phyloP scores from a whole-genome alignment of 2,888 invertebrate species.

The Acronicta leporina region DNA sequence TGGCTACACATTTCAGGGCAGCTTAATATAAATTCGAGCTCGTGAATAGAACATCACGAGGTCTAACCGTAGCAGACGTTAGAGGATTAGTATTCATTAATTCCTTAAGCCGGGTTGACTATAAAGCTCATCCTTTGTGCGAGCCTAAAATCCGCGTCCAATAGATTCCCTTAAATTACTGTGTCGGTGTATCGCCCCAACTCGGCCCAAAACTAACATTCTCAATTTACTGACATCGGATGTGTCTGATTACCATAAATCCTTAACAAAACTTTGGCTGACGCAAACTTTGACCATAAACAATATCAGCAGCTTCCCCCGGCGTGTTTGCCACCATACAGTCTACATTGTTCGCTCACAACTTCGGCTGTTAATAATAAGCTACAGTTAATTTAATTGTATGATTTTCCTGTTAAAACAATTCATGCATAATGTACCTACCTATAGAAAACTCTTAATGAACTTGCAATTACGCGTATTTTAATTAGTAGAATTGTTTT shows the following conservation, averaged over 20 bases:
- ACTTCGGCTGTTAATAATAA: slow-evolving; percentile 39
- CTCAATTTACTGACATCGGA: slow-evolving; percentile 53
- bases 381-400: slow-evolving; percentile 46
- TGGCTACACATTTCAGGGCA: slow-evolving; percentile 4
- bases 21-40: slow-evolving; percentile 17
- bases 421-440: slow-evolving; percentile 14
- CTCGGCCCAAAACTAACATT: slow-evolving; percentile 42
- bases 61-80: slow-evolving; percentile 23
- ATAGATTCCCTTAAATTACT: slow-evolving; percentile 46
- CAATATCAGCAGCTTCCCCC: slow-evolving; percentile 47
- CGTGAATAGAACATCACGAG: slow-evolving; percentile 36
- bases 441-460: slow-evolving; percentile 25
- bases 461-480: slow-evolving; percentile 27
- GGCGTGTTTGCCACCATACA: slow-evolving; percentile 25
- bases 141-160: slow-evolving; percentile 52
- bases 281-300: slow-evolving; percentile 63
- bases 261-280: slow-evolving; percentile 54
- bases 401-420: slow-evolving; percentile 30
- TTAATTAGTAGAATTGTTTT: slow-evolving; percentile 44
- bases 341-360: slow-evolving; percentile 40
- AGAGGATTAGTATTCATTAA: slow-evolving; percentile 63
- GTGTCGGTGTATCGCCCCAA: slow-evolving; percentile 27
- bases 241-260: slow-evolving; percentile 63
- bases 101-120: slow-evolving; percentile 60
- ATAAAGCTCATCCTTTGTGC: slow-evolving; percentile 59